Evolutionary conservation across 2,797 vertebrate genomes (phyloP), one percentile per base, ranked within the genome.

Genomic region (Chanos chanos): DNA sequence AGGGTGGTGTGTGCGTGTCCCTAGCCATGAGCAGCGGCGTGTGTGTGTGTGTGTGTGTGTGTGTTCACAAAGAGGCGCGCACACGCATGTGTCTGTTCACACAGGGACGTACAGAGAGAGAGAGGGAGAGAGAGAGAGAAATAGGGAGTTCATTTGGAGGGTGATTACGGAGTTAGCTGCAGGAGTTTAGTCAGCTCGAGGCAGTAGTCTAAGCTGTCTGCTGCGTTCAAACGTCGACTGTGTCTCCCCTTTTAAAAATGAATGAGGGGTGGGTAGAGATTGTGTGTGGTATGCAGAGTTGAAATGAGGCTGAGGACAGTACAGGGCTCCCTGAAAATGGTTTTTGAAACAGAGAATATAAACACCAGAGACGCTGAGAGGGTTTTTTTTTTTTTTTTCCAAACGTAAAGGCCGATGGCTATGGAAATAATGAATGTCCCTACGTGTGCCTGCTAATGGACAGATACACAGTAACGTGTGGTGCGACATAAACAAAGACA

Each of bases 181-280:
- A 22, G 40, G 2, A 2, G 40, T 61, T 47, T 30, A 30, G 36
- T 40, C 6, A 33, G 34, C 21, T 25, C 24, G 18, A 45, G 19
- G 56, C 43, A 3, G 12, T 43, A 5, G 31, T 33, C 43, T 16
- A 36, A 27, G 18, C 6, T 47, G 33, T 65, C 39, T 36, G 24
- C 27, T 30, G 24, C 43, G 55, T 9, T 61, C 22, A 18, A 53
- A 15, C 18, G 9, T 48, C 52, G 31, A 28, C 19, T 52, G 13
- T 40, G 21, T 36, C n/a, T 58, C 12, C 44, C 25, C 25, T 66
- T n/a, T 69, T 49, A 58, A 66, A 70, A 54, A 55, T 73, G 7
- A 49, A 58, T 62, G 53, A 59, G 45, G 47, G 15, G 3, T 0
- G 43, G 45, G 41, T 59, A 52, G 7, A 6, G 1, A 15, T 45